These are phyloP conservation scores for Phalanger gymnotis DNA, from an alignment of 2,797 vertebrate species.

Conservation along the genomic window DNA sequence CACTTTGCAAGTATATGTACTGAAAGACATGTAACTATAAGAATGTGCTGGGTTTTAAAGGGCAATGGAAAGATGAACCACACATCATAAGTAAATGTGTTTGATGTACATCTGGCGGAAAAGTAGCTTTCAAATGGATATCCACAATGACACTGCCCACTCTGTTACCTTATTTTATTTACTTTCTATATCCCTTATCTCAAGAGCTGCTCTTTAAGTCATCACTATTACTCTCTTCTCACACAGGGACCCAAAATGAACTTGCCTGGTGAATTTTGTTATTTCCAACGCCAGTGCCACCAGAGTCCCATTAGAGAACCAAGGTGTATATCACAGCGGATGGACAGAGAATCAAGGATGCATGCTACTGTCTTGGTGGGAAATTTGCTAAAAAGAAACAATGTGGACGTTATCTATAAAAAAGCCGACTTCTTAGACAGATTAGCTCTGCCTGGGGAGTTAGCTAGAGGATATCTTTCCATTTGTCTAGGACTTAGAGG, in stretches of 20 bases:
- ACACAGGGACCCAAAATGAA: not conserved
- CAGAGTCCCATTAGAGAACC: not conserved
- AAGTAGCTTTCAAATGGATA: not conserved
- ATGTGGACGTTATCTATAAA: not conserved
- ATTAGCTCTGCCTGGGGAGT: not conserved
- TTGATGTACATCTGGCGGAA: not conserved
- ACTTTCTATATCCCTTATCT: not conserved
- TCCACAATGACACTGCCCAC: not conserved
- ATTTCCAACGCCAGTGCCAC: not conserved
- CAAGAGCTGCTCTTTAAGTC: not conserved
- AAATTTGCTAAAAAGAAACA: not conserved
- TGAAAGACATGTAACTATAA: not conserved
- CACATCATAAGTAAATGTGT: not conserved
- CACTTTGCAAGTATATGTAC: not conserved
- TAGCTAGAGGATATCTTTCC: not conserved
- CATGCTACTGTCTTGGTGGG: not conserved
- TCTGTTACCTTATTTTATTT: not conserved
- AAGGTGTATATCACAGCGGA: not conserved
- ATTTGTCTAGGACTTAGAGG: not conserved
- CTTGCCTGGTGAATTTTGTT: conserved; percentile 1
- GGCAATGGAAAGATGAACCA: not conserved
- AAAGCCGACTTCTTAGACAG: not conserved
- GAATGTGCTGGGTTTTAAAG: not conserved
- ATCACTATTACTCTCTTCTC: not conserved
- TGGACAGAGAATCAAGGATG: not conserved